These are phyloP conservation scores for Channa striata DNA, from an alignment of 2,797 vertebrate genomes.

Conservation along the genomic window DNA sequence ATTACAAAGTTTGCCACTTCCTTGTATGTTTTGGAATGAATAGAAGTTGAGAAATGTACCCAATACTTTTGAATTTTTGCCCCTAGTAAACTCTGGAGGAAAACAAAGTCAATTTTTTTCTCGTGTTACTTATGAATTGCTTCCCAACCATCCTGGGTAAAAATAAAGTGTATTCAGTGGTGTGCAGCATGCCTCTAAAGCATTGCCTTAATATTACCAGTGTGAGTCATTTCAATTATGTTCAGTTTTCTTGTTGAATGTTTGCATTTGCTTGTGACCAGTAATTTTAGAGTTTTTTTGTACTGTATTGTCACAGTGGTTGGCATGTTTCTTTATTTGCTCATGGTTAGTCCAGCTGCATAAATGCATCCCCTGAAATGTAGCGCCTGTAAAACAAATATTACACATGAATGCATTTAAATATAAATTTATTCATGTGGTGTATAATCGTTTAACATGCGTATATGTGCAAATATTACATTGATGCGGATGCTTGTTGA, in stretches of 20 bases:
- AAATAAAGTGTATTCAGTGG: background rate
- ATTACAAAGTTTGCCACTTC: background rate
- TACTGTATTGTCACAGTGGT: no score
- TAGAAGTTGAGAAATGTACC: constrained; percentile 7
- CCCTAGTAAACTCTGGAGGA: background rate
- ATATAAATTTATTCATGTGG: no score
- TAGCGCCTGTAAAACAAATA: no score
- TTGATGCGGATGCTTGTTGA: background rate
- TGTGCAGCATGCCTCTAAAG: background rate
- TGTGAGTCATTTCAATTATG: background rate
- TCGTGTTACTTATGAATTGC: background rate
- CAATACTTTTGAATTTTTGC: constrained; percentile 2
- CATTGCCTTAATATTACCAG: background rate
- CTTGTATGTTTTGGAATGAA: background rate
- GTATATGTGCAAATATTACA: no score
- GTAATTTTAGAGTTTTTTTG: no score
- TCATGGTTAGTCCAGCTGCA: no score
- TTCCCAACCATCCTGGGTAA: background rate
- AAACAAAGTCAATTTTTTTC: constrained; percentile 23
- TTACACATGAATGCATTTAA: no score
- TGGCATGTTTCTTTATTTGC: background rate
- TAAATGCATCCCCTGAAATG: no score
- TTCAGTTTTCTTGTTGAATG: constrained; percentile 4
- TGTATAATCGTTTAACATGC: no score
- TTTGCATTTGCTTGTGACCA: no score